Percentiles rank a stretch among this genome's conserved stretches.
These are phyloP conservation scores for Grammomys surdaster DNA, from an alignment of 2,113 vertebrate genomes.

Conservation along the genomic window DNA sequence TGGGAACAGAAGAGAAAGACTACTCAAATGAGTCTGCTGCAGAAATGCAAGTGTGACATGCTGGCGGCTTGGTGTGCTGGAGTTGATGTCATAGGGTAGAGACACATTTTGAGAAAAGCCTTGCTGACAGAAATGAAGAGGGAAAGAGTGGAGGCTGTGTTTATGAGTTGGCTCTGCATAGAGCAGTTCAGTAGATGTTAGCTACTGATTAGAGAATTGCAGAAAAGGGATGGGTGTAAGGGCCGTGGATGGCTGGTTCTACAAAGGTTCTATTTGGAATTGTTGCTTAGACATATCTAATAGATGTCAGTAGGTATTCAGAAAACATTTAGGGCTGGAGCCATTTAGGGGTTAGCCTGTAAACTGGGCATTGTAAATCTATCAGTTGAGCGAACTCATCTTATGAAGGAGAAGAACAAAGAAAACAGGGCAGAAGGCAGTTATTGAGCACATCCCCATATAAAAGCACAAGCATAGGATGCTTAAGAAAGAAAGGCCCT, in stretches of 20 bases:
- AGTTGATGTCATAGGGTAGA: neutral
- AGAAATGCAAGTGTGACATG: neutral
- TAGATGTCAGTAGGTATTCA: neutral
- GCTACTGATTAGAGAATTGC: neutral
- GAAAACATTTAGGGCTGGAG: neutral
- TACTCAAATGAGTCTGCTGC: neutral
- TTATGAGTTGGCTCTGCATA: neutral
- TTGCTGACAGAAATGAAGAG: neutral
- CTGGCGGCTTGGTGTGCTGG: neutral
- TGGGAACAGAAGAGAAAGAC: neutral
- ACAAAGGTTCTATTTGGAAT: neutral
- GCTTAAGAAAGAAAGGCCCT: neutral
- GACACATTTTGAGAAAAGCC: neutral
- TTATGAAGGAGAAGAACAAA: neutral
- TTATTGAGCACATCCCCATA: neutral
- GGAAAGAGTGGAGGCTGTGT: neutral
- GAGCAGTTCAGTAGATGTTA: constrained; percentile 13
- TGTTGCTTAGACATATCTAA: neutral
- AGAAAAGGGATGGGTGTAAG: neutral
- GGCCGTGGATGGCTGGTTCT: neutral
- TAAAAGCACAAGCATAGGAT: neutral
- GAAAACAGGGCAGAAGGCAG: neutral
- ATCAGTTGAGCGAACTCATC: neutral
- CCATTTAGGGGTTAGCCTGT: constrained; percentile 5
- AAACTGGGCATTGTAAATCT: neutral